Evolutionary conservation across 2,888 invertebrate genomes (phyloP).

Genomic region (Agriotes lineatus): DNA sequence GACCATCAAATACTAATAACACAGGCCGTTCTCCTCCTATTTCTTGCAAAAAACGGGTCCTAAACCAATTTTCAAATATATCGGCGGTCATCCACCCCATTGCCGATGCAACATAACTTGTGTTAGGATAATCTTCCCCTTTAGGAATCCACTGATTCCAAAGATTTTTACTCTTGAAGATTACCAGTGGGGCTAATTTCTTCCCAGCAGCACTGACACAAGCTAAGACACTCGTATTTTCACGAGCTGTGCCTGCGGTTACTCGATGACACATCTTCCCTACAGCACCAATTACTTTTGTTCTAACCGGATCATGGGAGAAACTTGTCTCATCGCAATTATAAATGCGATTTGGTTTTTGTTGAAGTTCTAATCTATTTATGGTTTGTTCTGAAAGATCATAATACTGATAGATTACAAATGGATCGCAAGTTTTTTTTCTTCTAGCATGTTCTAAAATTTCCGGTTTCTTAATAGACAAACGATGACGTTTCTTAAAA

Average conservation of each 20-base stretch:
- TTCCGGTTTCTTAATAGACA: neutral
- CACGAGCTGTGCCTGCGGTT: neutral
- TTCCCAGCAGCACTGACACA: neutral
- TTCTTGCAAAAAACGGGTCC: neutral
- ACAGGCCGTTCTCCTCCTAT: neutral
- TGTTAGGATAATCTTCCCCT: neutral
- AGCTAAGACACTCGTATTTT: neutral
- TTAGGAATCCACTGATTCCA: neutral
- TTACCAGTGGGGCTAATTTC: neutral
- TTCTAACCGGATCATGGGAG: neutral
- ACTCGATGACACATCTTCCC: neutral
- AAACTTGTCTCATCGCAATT: constrained; percentile 1
- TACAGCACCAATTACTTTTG: neutral
- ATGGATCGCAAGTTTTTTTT: neutral
- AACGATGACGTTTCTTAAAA: neutral
- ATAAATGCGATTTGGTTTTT: neutral
- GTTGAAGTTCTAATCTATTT: neutral
- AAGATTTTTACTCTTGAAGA: neutral
- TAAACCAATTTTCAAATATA: neutral
- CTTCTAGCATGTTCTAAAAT: neutral
- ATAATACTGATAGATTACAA: neutral
- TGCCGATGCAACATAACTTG: neutral
- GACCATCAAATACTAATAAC: neutral
- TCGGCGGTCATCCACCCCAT: neutral
- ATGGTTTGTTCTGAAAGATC: neutral